A percentile compares a stretch with the other conserved stretches of the same genome.
Evolutionary conservation across 1,140 invertebrate genomes (phyloP).

Genomic region (Trinorchestia longiramus): DNA sequence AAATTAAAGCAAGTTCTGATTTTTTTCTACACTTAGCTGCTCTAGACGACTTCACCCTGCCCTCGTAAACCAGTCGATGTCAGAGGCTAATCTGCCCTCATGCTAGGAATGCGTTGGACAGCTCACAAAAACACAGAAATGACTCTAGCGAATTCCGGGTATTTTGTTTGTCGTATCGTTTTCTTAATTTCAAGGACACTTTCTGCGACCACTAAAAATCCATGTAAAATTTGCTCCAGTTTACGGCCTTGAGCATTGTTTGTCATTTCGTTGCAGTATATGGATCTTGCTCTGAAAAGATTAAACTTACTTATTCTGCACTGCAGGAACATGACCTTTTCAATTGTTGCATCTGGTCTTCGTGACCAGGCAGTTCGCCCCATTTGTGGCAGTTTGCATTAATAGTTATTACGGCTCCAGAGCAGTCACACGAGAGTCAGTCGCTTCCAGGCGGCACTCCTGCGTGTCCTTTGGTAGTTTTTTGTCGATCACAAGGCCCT

Average conservation of each 20-base stretch:
- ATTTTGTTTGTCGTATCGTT: conserved; percentile 5
- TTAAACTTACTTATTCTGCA: background rate
- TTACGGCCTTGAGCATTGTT: background rate
- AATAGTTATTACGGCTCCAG: background rate
- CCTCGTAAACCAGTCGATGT: conserved; percentile 13
- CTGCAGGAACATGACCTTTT: background rate
- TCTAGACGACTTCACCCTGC: background rate
- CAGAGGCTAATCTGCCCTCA: conserved; percentile 25
- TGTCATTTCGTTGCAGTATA: background rate
- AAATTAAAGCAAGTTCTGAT: background rate
- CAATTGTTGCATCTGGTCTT: background rate
- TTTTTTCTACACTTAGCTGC: background rate
- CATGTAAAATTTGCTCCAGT: background rate
- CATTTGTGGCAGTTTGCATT: background rate
- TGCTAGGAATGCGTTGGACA: background rate
- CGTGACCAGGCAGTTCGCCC: background rate
- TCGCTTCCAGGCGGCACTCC: conserved; percentile 26
- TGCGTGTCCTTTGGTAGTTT: background rate
- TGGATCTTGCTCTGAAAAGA: background rate
- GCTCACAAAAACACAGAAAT: background rate
- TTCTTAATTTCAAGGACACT: background rate
- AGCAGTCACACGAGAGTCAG: background rate
- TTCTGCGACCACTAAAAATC: conserved; percentile 6
- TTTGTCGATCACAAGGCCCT: background rate
- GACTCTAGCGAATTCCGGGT: background rate